Evolutionary conservation across 2,888 invertebrate genomes (phyloP), one percentile per base, ranked within the genome.

Genomic region (Caenorhabditis sinica): DNA sequence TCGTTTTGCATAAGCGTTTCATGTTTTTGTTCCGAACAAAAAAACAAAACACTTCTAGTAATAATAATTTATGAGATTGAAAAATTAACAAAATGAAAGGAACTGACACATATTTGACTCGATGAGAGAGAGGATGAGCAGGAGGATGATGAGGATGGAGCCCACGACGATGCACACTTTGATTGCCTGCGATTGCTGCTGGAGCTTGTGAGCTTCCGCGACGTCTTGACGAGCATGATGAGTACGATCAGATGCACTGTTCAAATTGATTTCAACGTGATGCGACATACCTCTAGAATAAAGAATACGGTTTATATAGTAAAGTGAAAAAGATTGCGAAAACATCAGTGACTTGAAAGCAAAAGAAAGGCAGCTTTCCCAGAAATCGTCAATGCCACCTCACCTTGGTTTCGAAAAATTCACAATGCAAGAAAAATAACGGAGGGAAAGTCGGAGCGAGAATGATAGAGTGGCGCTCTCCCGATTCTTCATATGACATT

Each of bases 401-500:
- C 20, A 49, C 20, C n/a, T 20, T 20, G 20, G 11, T 11, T 49
- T 11, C 20, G 4, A 49, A 49, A 66, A 66, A 66, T 11, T n/a
- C 20, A 49, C 9, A 33, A 51, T 5, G 56, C 53, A 56, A 53
- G 51, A 25, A 68, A 33, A 30, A 56, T 6, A 28, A 15, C 15
- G 25, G 15, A 28, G 25, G 6, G 56, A 69, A 69, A 53, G 25
- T 61, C 61, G 36, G 13, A 63, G 9, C 13, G n/a, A 13, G 43
- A 63, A 36, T 20, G 43, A 36, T 20, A 65, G 45, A n/a, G 65
- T 49, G 25, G 43, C 25, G 65, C 45, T 65, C 49, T 49, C 25
- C 25, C 25, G 56, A 28, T 56, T 28, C 20, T 63, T 43, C 40
- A 65, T 65, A 65, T 45, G 65, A 28, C 49, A 43, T 65, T 65